Conservation (phyloP, 2,113 vertebrate species). For the Pseudorectes ferrugineus region DNA sequence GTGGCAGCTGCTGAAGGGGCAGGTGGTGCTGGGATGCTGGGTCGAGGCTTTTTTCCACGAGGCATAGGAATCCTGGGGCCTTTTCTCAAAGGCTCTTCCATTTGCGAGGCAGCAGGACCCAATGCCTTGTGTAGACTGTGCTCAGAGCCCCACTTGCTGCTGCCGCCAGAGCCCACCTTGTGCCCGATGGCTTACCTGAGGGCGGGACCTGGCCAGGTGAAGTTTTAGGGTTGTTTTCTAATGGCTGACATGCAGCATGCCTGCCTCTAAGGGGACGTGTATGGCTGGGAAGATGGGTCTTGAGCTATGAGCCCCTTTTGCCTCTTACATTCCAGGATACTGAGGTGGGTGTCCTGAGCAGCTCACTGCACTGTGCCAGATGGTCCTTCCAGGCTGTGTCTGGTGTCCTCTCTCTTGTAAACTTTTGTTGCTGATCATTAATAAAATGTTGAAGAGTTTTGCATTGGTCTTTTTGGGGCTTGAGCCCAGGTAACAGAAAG, state of each 20-base stretch:
- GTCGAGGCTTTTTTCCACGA: background rate
- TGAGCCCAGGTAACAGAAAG: accelerated
- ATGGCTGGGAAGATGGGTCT: background rate
- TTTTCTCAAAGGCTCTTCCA: background rate
- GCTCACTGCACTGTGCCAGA: background rate
- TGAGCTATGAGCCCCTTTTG: background rate
- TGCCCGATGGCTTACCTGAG: accelerated
- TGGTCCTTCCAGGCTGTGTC: background rate
- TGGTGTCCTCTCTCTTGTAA: slow-evolving; percentile 30
- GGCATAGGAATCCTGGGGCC: background rate
- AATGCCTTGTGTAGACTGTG: accelerated
- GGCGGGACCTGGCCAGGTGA: background rate
- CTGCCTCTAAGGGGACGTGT: background rate
- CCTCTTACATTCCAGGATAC: background rate
- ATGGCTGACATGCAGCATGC: accelerated
- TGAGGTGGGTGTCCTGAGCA: background rate
- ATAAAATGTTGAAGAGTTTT: slow-evolving; percentile 38
- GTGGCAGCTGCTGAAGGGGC: background rate
- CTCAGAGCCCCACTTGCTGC: background rate
- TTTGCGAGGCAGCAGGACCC: accelerated
- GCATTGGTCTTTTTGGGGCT: background rate
- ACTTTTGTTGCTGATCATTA: slow-evolving; percentile 40
- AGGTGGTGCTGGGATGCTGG: background rate
- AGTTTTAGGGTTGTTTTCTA: background rate
- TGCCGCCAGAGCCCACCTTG: accelerated